Evolutionary conservation across 2,888 invertebrate species (phyloP), one percentile per base, ranked within the genome.

Genomic region (Pyrrhia umbra): DNA sequence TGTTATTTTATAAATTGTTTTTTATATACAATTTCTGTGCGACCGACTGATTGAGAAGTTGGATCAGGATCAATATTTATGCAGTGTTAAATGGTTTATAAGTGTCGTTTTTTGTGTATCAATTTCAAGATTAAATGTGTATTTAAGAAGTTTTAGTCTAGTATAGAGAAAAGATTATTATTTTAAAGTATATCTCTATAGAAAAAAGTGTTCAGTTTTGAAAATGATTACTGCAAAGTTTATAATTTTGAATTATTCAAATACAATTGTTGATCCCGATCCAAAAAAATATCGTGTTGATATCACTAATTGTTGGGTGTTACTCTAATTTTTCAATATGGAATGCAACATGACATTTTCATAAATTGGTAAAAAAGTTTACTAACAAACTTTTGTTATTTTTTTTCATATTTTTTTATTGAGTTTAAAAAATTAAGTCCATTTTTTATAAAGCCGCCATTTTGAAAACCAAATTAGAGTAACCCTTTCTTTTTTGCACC

Each of bases 401-500:
- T n/a, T n/a, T n/a, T n/a, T n/a, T n/a, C n/a, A n/a, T n/a, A n/a
- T n/a, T n/a, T n/a, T n/a, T n/a, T n/a, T n/a, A n/a, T n/a, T n/a
- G n/a, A n/a, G n/a, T n/a, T n/a, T n/a, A n/a, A n/a, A n/a, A n/a
- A n/a, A n/a, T n/a, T n/a, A n/a, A n/a, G n/a, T n/a, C n/a, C n/a
- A n/a, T n/a, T n/a, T n/a, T n/a, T n/a, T n/a, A n/a, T n/a, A n/a
- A n/a, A n/a, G 10, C 9, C 9, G 9, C 13, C 23, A 18, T 49
- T 57, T 54, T 47, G n/a, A 13, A 20, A 61, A 42, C 6, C 21
- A 8, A 50, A 69, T 57, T 68, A 73, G 64, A 79, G 77, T 68
- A 80, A 77, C 73, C 73, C 54, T 30, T 34, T 61, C 42, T 20
- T 49, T 57, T 16, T 61, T 51, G 64, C 68, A 69, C 75, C 67